These are phyloP conservation scores for Peromyscus maniculatus DNA, from an alignment of 2,113 vertebrate genomes.

Conservation along the genomic window DNA sequence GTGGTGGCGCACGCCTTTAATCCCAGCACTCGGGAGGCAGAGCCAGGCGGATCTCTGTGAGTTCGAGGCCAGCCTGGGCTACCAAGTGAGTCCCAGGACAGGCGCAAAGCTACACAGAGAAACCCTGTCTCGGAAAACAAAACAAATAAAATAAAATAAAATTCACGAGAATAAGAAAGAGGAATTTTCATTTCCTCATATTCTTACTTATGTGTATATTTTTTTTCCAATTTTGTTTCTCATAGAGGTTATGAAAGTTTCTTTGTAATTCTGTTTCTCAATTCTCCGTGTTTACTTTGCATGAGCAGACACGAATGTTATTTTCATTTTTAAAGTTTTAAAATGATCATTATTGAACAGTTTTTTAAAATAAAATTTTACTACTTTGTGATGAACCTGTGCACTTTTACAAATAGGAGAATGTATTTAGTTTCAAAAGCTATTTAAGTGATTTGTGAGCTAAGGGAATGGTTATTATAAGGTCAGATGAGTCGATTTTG, in stretches of 20 bases:
- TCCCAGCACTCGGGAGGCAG: too few species aligned
- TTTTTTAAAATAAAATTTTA: background rate
- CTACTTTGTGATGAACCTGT: background rate
- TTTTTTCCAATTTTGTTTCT: background rate
- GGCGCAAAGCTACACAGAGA: too few species aligned
- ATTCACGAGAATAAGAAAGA: background rate
- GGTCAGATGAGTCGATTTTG: background rate
- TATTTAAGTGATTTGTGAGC: constrained; percentile 26
- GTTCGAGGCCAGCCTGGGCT: too few species aligned
- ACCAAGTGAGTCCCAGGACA: too few species aligned
- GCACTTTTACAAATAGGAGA: background rate
- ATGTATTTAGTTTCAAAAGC: background rate
- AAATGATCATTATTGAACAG: background rate
- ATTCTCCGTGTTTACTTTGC: background rate
- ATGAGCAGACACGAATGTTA: background rate
- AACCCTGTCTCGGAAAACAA: too few species aligned
- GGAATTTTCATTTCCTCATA: background rate
- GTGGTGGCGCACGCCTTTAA: too few species aligned
- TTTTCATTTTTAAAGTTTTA: constrained; percentile 31
- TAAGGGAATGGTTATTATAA: background rate
- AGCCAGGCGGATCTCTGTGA: too few species aligned
- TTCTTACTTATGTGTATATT: background rate
- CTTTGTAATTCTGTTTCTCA: background rate
- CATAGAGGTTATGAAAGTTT: background rate
- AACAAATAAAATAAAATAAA: too few species aligned